A percentile compares a stretch with the other conserved stretches of the same genome.
Evolutionary conservation across 2,113 vertebrate genomes (phyloP).

Genomic region (Falcunculus frontatus): DNA sequence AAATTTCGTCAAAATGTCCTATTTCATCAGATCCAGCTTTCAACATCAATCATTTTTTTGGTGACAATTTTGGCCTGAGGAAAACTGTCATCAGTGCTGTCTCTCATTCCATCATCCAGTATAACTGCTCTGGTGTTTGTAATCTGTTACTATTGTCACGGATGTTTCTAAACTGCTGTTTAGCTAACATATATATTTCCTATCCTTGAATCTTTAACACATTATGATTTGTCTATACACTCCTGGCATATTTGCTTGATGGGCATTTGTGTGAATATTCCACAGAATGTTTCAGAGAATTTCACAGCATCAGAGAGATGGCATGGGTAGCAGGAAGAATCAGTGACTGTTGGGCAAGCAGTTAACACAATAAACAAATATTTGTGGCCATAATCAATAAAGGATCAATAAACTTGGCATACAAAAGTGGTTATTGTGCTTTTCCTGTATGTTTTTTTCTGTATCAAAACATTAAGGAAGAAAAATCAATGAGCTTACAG

Average conservation of each 20-base stretch:
- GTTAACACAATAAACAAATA: not conserved
- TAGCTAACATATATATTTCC: not conserved
- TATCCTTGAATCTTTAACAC: not conserved
- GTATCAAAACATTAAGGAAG: not conserved
- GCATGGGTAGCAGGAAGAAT: not conserved
- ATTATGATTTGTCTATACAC: not conserved
- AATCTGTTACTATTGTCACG: not conserved
- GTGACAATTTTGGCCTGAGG: not conserved
- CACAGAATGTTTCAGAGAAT: not conserved
- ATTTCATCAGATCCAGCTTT: not conserved
- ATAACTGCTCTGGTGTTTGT: not conserved
- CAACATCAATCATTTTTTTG: not conserved
- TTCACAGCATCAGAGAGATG: not conserved
- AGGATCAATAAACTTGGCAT: not conserved
- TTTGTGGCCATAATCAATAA: not conserved
- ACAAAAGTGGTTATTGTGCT: not conserved
- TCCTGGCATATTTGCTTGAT: not conserved
- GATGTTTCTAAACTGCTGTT: not conserved
- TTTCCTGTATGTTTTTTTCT: not conserved
- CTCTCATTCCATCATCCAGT: not conserved
- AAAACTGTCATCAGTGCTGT: not conserved
- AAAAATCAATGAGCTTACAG: not conserved
- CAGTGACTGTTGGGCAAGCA: not conserved
- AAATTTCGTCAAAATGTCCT: not conserved
- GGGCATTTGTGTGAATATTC: not conserved